These are phyloP conservation scores for Rhinophrynus dorsalis DNA, from an alignment of 2,797 vertebrate genomes.

Conservation along the genomic window DNA sequence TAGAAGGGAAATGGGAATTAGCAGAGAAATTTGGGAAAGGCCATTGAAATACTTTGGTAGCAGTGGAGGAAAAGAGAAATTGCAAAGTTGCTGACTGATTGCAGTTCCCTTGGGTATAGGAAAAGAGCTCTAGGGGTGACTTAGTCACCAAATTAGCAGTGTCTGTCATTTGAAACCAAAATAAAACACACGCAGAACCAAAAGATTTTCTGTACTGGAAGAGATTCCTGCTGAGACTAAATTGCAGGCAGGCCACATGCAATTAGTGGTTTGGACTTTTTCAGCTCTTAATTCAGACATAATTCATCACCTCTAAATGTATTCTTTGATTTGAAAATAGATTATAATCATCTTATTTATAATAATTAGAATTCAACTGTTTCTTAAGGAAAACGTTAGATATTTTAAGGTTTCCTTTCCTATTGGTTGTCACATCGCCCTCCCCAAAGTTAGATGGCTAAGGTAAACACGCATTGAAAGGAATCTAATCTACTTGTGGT, in stretches of 20 bases:
- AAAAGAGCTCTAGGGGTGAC: constrained; percentile 74
- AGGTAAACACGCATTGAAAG: constrained; percentile 42
- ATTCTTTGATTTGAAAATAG: constrained; percentile 5
- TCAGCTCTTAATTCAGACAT: constrained; percentile 46
- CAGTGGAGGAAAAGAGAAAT: constrained; percentile 63
- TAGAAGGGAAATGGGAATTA: constrained; percentile 96
- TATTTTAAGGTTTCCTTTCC: not conserved
- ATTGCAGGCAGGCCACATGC: constrained; percentile 75
- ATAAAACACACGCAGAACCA: constrained; percentile 84
- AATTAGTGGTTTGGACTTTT: constrained; percentile 83
- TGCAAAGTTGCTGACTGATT: constrained; percentile 79
- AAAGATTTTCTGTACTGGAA: constrained; percentile 77
- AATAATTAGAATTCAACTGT: constrained; percentile 8
- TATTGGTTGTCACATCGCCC: constrained; percentile 17
- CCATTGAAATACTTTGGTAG: constrained; percentile 72
- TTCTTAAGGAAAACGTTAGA: not conserved
- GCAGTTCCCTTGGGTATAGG: constrained; percentile 75
- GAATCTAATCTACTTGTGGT: constrained; percentile 44
- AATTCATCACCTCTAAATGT: constrained; percentile 47
- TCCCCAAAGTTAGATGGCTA: constrained; percentile 20
- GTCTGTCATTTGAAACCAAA: constrained; percentile 92
- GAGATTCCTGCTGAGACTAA: constrained; percentile 70
- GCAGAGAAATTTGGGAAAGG: constrained; percentile 83
- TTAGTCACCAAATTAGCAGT: constrained; percentile 85
- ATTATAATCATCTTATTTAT: constrained; percentile 38